Conservation (phyloP, 2,797 vertebrate genomes). For the Potorous gilbertii region DNA sequence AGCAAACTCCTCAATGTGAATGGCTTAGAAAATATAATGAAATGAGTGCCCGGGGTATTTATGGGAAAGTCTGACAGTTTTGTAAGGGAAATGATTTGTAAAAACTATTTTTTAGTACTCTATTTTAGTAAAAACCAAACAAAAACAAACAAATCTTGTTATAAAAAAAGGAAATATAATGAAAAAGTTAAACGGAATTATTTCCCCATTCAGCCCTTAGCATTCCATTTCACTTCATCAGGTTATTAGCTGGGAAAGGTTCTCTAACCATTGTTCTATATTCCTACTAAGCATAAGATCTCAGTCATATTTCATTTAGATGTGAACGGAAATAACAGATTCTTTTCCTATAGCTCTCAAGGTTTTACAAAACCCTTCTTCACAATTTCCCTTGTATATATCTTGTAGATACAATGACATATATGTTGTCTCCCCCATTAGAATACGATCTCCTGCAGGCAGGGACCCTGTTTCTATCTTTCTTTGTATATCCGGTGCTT, state of each 20-base stretch:
- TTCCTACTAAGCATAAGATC: neutral
- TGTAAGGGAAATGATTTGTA: too few species aligned
- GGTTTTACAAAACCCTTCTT: neutral
- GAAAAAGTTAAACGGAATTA: neutral
- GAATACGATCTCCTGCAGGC: neutral
- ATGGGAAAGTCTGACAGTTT: too few species aligned
- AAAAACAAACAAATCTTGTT: too few species aligned
- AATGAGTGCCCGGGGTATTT: neutral
- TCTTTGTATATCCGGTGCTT: neutral
- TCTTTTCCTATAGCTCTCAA: neutral
- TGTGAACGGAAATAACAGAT: neutral
- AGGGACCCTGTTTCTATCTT: neutral
- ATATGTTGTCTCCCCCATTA: neutral
- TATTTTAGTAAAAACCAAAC: too few species aligned
- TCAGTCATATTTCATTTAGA: neutral
- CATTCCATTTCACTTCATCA: neutral
- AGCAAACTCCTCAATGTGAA: neutral
- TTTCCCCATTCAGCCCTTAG: neutral
- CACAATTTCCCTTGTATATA: neutral
- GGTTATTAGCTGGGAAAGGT: neutral
- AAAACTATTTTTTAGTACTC: too few species aligned
- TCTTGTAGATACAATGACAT: neutral
- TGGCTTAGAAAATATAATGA: neutral
- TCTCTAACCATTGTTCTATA: neutral
- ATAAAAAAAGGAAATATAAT: neutral